Conservation (phyloP, 2,113 vertebrate species). For the Ovis aries region DNA sequence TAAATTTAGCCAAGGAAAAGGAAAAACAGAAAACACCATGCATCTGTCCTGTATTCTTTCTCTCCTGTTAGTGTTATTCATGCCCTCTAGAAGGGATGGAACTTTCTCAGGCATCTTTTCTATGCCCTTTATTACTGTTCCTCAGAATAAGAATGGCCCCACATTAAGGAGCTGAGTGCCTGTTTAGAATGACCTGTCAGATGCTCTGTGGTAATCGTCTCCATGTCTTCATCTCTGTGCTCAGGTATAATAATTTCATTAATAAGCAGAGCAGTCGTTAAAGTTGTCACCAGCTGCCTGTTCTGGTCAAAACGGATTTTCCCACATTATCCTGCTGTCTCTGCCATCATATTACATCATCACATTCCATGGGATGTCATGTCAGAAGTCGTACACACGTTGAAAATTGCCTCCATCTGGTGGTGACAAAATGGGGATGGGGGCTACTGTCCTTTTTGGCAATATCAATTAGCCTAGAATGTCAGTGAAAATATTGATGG, state of each 20-base stretch:
- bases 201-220: constrained; percentile 68
- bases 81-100: neutral
- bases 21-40: neutral
- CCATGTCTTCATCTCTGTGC: constrained; percentile 71
- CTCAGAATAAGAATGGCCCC: constrained; percentile 67
- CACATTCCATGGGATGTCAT: neutral
- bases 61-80: constrained; percentile 70
- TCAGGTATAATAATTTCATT: constrained; percentile 77
- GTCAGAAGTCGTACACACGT: constrained; percentile 45
- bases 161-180: constrained; percentile 46
- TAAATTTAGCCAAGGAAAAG: constrained; percentile 53
- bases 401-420: constrained; percentile 27
- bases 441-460: neutral
- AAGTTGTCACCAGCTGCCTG: constrained; percentile 68
- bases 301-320: constrained; percentile 73
- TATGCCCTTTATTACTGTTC: constrained; percentile 72
- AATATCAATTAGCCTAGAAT: neutral
- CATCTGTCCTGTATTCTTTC: constrained; percentile 50
- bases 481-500: neutral
- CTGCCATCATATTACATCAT: constrained; percentile 63
- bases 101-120: constrained; percentile 71
- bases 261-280: constrained; percentile 69
- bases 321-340: constrained; percentile 65
- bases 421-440: neutral
- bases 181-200: constrained; percentile 72